Base-by-base conservation (phyloP, 2,113 vertebrate species). In the Cricetomys ansorgei region DNA sequence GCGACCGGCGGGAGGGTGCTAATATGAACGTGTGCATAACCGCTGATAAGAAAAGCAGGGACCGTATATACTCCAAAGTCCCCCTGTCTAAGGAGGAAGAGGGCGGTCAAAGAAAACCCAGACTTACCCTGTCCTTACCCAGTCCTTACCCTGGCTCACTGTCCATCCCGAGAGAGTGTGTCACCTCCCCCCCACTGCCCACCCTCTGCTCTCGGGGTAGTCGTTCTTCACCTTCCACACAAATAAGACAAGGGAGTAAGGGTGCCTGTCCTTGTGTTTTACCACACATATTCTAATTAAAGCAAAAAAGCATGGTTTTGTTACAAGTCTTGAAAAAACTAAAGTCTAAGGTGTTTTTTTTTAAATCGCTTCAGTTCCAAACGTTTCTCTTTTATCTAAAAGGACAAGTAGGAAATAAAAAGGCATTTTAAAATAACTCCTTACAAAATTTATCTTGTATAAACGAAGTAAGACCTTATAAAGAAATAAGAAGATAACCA, bases 281-380 rank as follows among this genome's bases (percentile, higher is more conserved):
- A 29, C 23, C 12, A 17, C 16, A 55, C 29, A 13, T 12, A 27
- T 50, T 53, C 8, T 85, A 83, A 84, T 0, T n/a, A 65, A 88
- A 95, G 57, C 59, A 89, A 69, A 21, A 40, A 62, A 7, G 23
- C 25, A 67, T 34, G 45, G 53, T 93, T 94, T 91, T 91, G 77
- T 94, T 94, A 88, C 73, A 94, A 53, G 29, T 65, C 84, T 92
- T 94, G 50, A 72, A 79, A 72, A 91, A 88, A 59, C n/a, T 1
- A 77, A 27, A 92, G 48, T 19, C 48, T 16, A 34, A 92, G 11
- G 27, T 67, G 69, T 34, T 80, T 50, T 77, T 67, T 15, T 29
- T n/a, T n/a, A n/a, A n/a, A 79, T 83, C 64, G 80, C 34, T 67
- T 23, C 15, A 48, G 7, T 37, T 92, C 79, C 91, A 75, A 94